A percentile compares a stretch with the other conserved stretches of the same genome.
Conservation (phyloP, 2,113 vertebrate genomes). For the Xenopus tropicalis region UCB_Xtro_10.0 CM004445.2:107087001-107087500, state of each 20-base stretch:
- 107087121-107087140: background rate
- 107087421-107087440: too few species aligned
- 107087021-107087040: background rate
- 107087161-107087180: background rate
- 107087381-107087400: background rate
- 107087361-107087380: background rate
- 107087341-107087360: background rate
- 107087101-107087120: background rate
- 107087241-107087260: background rate
- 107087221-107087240: background rate
- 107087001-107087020: background rate
- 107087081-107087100: background rate
- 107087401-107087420: background rate
- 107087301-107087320: background rate
- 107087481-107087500: background rate
- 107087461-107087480: too few species aligned
- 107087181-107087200: background rate
- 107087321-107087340: background rate
- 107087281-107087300: conserved; percentile 7
- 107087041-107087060: background rate
- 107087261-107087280: conserved; percentile 24
- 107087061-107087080: conserved; percentile 4
- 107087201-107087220: background rate
- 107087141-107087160: background rate
- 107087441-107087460: too few species aligned